phyloP scores from a whole-genome alignment of 92 coral and sea anemone species.

The Bergia puertoricense region DNA sequence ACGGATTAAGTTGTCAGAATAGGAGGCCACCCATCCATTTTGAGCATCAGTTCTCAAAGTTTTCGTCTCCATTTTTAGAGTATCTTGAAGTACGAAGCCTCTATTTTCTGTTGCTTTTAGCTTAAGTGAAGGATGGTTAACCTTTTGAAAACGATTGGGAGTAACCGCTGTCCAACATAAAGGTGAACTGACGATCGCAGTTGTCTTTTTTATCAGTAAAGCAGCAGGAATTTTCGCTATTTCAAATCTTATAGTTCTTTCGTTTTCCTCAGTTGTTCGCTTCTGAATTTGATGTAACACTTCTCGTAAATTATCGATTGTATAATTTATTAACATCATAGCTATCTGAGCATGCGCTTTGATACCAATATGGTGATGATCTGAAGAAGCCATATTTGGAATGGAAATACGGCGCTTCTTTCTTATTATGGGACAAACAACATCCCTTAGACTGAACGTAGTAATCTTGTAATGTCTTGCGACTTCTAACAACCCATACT shows the following conservation, averaged over 20 bases:
- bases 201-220: not conserved
- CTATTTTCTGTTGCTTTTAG: not conserved
- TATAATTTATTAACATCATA: not conserved
- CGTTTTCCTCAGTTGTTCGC: not conserved
- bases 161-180: conserved; percentile 60
- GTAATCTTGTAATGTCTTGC: conserved; percentile 56
- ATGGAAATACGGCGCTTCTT: conserved; percentile 10
- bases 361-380: no score
- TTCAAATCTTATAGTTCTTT: not conserved
- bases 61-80: not conserved
- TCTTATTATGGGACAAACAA: conserved; percentile 42
- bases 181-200: conserved; percentile 12
- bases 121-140: conserved; percentile 32
- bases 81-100: not conserved
- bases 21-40: conserved; percentile 59
- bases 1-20: conserved; percentile 1
- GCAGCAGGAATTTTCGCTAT: not conserved
- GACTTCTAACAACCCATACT: conserved; percentile 57
- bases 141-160: not conserved
- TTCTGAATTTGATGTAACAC: conserved; percentile 1
- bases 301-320: conserved; percentile 44
- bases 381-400: no score
- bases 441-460: conserved; percentile 56
- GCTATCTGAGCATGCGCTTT: conserved; percentile 57
- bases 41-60: conserved; percentile 36